Conservation (phyloP, 92 coral and sea anemone species). For the Siderastrea radians region DNA sequence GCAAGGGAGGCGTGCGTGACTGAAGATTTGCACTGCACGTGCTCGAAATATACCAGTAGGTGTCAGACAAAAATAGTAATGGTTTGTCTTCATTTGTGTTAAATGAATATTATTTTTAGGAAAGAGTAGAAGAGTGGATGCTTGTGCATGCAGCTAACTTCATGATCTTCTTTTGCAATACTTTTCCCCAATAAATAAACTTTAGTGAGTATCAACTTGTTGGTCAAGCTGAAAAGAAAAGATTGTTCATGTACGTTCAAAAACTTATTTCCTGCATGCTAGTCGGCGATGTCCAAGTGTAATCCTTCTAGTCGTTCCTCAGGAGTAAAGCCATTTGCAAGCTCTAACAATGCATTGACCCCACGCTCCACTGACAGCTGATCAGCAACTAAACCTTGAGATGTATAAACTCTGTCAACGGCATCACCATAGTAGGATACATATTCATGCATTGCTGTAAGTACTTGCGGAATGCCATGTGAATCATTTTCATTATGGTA, state of each 20-base stretch:
- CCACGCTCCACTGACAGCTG: slow-evolving; percentile 77
- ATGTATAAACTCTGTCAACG: slow-evolving; percentile 51
- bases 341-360: slow-evolving; percentile 64
- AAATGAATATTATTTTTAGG: too few relatives aligned
- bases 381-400: slow-evolving; percentile 78
- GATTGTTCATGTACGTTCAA: slow-evolving; percentile 53
- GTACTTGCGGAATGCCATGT: slow-evolving; percentile 76
- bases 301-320: slow-evolving; percentile 61
- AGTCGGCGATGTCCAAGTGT: slow-evolving; percentile 77
- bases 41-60: too few relatives aligned
- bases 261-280: slow-evolving; percentile 78
- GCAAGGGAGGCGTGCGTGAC: too few relatives aligned
- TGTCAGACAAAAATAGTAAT: too few relatives aligned
- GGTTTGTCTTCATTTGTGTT: too few relatives aligned
- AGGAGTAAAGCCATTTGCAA: slow-evolving; percentile 74
- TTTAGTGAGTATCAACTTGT: slow-evolving; percentile 37
- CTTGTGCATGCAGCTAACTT: slow-evolving; percentile 26
- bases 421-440: slow-evolving; percentile 57
- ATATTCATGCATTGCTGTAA: slow-evolving; percentile 54
- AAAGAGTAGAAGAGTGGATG: too few relatives aligned
- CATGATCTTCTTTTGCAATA: slow-evolving; percentile 26
- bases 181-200: slow-evolving; percentile 34
- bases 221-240: slow-evolving; percentile 36
- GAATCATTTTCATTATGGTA: slow-evolving; percentile 70
- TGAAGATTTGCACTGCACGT: too few relatives aligned